Conservation (phyloP, 1,140 invertebrate species). For the Xylocopa sonorina region DNA sequence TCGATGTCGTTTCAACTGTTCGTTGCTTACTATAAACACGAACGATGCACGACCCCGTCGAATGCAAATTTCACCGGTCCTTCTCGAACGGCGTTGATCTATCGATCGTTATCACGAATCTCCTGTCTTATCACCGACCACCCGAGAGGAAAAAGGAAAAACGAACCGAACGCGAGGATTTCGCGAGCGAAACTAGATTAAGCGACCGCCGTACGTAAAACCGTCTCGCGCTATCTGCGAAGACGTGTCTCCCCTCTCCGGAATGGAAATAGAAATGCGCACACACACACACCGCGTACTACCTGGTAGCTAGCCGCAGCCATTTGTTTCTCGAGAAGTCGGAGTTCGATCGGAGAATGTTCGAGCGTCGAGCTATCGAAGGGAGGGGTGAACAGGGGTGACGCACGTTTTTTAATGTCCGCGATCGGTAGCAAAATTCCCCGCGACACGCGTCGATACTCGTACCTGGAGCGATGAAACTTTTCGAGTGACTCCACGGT, state of each 20-base stretch:
- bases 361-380: neutral
- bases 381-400: too few species aligned
- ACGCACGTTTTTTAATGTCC: too few species aligned
- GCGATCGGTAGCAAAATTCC: slow-evolving; percentile 33
- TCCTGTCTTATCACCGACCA: slow-evolving; percentile 57
- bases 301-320: too few species aligned
- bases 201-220: slow-evolving; percentile 58
- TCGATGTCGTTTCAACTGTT: too few species aligned
- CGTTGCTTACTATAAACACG: too few species aligned
- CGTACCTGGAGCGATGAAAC: too few species aligned
- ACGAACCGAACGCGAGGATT: slow-evolving; percentile 58
- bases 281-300: too few species aligned
- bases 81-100: slow-evolving; percentile 70
- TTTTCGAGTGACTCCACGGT: too few species aligned
- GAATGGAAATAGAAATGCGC: too few species aligned
- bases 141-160: slow-evolving; percentile 22
- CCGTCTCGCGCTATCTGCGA: slow-evolving; percentile 49
- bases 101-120: slow-evolving; percentile 70
- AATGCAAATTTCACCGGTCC: slow-evolving; percentile 67
- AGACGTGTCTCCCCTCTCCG: slow-evolving; percentile 29
- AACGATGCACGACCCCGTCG: slow-evolving; percentile 37
- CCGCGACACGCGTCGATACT: neutral
- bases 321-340: too few species aligned
- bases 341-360: too few species aligned
- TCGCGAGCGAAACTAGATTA: slow-evolving; percentile 62